These are phyloP conservation scores for Dicycla oo DNA, from an alignment of 2,888 invertebrate genomes.

Conservation along the genomic window DNA sequence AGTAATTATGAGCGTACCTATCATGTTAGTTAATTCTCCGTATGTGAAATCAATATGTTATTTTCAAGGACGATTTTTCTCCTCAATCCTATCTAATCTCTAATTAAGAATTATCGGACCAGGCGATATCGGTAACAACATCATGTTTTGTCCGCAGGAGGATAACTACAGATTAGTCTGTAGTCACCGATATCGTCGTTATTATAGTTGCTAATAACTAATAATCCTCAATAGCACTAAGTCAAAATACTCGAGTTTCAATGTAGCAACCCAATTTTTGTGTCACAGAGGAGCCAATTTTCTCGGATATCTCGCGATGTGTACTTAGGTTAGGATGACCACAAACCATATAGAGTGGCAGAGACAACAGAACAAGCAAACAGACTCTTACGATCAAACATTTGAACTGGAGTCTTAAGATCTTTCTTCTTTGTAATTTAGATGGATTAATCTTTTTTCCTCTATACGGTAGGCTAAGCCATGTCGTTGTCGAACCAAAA, in stretches of 20 bases:
- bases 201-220: slow-evolving; percentile 4
- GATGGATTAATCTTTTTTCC: background rate
- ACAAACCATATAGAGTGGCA: slow-evolving; percentile 39
- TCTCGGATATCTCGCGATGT: slow-evolving; percentile 29
- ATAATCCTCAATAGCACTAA: slow-evolving; percentile 15
- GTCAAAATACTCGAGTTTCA: background rate
- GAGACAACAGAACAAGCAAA: slow-evolving; percentile 27
- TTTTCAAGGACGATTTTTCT: background rate
- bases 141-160: background rate
- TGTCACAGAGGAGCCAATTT: slow-evolving; percentile 31
- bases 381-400: slow-evolving; percentile 22
- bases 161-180: slow-evolving; percentile 5
- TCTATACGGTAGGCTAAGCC: background rate
- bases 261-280: slow-evolving; percentile 7
- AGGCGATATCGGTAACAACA: slow-evolving; percentile 3
- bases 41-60: slow-evolving; percentile 1
- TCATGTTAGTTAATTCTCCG: background rate
- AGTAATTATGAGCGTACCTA: background rate
- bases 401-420: slow-evolving; percentile 21
- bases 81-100: background rate
- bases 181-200: too few relatives aligned
- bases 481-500: background rate
- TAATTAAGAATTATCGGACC: slow-evolving; percentile 1
- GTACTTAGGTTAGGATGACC: slow-evolving; percentile 41
- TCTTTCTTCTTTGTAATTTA: slow-evolving; percentile 1